Base-by-base conservation (phyloP, 2,888 invertebrate genomes). In the Drymonia ruficornis region DNA sequence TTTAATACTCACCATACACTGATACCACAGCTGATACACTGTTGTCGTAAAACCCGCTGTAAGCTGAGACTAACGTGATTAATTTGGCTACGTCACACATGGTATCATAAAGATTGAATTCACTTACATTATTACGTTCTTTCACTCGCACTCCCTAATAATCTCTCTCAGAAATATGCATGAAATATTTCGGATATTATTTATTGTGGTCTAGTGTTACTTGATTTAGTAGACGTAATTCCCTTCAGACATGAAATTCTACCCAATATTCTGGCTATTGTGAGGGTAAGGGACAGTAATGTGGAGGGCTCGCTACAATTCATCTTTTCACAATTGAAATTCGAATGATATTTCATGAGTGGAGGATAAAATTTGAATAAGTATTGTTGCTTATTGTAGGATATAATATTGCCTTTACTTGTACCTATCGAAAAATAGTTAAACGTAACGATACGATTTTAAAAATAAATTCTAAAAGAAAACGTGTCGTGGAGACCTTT, bases 141-240 rank as follows among this genome's bases (percentile, higher is more conserved):
- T 2, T 2, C 3, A 31, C 12, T 31, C 31, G 9, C 31, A 31
- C 12, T 31, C 31, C 9, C 23, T 23, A 23, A 23, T 31, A 31
- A 31, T 31, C 11, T 31, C 12, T 31, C 31, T 8, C 9, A 31
- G 0, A 31, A 31, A 31, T 31, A 31, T 31, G 31, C 12, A 31
- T 8, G 31, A 31, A 31, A 36, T 1, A 36, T 36, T n/a, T 36
- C n/a, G n/a, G 36, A n/a, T 36, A 13, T 36, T 36, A 36, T 36
- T 36, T 36, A 36, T 36, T 5, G 13, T 36, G 13, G 36, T 60
- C 52, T 49, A 50, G 46, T n/a, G 13, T 58, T 53, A 49, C 40
- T 58, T 67, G 71, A 65, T 69, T 69, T 65, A 69, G 53, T 62
- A 44, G 29, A 43, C 55, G 38, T 49, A 31, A 48, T 59, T 63